Percentiles rank a stretch among this genome's conserved stretches.
Evolutionary conservation across 2,113 vertebrate species (phyloP).

Genomic region (Sceloporus tristichus): DNA sequence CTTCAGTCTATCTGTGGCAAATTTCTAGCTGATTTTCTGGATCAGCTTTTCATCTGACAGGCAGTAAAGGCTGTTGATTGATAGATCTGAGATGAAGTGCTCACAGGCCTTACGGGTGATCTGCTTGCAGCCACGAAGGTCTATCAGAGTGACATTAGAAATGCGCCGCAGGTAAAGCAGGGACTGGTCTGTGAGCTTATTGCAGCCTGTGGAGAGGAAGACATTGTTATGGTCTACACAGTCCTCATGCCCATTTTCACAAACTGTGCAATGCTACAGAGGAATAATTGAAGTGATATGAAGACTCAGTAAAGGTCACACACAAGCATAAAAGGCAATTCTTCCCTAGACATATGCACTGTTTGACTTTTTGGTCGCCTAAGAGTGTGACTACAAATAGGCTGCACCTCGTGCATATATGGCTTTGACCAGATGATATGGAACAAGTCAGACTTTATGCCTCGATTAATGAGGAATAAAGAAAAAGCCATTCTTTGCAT

Average conservation of each 20-base stretch:
- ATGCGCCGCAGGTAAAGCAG: slow-evolving; percentile 92
- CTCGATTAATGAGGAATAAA: neutral
- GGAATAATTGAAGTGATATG: neutral
- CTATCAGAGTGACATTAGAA: slow-evolving; percentile 90
- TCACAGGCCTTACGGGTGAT: slow-evolving; percentile 95
- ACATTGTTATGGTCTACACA: neutral
- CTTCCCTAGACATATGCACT: no score
- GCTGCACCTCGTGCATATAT: neutral
- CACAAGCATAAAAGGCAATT: neutral
- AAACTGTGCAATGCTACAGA: neutral
- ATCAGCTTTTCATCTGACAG: slow-evolving; percentile 99
- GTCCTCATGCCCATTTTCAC: neutral
- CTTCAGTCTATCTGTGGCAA: slow-evolving; percentile 70
- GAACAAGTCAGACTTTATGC: neutral
- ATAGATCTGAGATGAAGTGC: slow-evolving; percentile 96
- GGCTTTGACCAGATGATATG: neutral
- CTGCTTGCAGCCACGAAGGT: slow-evolving; percentile 94
- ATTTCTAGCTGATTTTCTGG: slow-evolving; percentile 95
- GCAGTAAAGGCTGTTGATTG: slow-evolving; percentile 96
- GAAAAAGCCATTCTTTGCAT: no score
- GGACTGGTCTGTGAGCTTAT: slow-evolving; percentile 93
- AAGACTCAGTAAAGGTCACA: neutral
- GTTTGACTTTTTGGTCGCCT: neutral
- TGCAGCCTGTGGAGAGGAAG: slow-evolving; percentile 86
- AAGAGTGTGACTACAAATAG: neutral